Base-by-base conservation (phyloP, 2,113 vertebrate species). In the Microcebus ravelobensis region DNA sequence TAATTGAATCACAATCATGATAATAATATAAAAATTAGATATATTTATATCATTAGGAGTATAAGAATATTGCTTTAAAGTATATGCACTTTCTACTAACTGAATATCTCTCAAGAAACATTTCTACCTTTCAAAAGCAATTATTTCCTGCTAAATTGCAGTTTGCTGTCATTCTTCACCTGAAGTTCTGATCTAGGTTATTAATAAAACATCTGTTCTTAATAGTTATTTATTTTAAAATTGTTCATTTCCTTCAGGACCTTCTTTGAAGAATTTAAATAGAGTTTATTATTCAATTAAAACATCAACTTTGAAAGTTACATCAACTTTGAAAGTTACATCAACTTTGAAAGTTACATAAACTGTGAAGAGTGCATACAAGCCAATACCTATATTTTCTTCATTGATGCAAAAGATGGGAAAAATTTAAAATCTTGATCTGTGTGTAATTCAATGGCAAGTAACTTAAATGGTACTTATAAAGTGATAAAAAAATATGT, bases 401-500 rank as follows among this genome's bases (percentile, higher is more conserved):
- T 76, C 61, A 79, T 2, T 36, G 23, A 89, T 73, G 34, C 14
- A 70, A 82, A 96, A 48, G 3, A 20, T 91, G 27, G 2, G 2
- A 11, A 50, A 93, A 85, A 18, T 82, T 90, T 81, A 82, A 90
- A 84, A 74, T 77, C 8, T 55, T 80, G 48, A 76, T 5, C 6
- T 71, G 0, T 21, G 25, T 52, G 25, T 59, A 91, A 61, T 74
- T 84, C 71, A 65, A 25, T 31, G 36, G 3, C 20, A 96, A 25
- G 21, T 74, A 20, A 91, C 83, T 88, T 59, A 86, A 77, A 63
- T 59, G 23, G 2, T 39, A 73, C 29, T 85, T 92, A 29, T 42
- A 85, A 71, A 83, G 25, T 88, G 20, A 93, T 20, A 94, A 71
- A 74, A n/a, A 93, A 93, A 91, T 80, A 91, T 80, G 39, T 48